Evolutionary conservation across 2,797 vertebrate genomes (phyloP).

Genomic region (Melopsittacus undulatus): DNA sequence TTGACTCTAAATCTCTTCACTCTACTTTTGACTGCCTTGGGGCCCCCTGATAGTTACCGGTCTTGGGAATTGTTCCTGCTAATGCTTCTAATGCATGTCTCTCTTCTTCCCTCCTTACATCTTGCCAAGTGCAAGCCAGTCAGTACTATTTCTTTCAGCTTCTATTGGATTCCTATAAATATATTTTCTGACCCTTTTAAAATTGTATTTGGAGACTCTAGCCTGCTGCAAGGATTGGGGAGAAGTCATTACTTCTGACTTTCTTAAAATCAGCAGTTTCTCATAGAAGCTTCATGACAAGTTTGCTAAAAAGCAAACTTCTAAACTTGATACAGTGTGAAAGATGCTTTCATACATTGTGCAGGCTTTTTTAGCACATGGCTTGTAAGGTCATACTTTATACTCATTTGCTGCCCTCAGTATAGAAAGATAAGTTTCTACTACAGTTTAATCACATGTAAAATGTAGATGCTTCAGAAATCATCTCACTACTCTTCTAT

Average conservation of each 20-base stretch:
- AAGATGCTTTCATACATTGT: neutral
- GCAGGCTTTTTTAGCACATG: neutral
- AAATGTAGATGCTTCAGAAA: constrained; percentile 5
- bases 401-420: neutral
- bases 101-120: neutral
- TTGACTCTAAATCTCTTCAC: constrained; percentile 62
- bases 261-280: neutral
- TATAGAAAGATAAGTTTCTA: neutral
- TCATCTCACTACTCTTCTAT: neutral
- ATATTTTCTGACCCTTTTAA: neutral
- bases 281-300: neutral
- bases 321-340: neutral
- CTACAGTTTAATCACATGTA: neutral
- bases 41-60: constrained; percentile 55
- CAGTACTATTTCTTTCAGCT: neutral
- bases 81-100: constrained; percentile 24
- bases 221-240: neutral
- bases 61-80: constrained; percentile 57
- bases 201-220: neutral
- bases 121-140: neutral
- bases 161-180: neutral
- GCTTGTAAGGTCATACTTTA: neutral
- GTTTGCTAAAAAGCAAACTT: neutral
- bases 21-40: constrained; percentile 50
- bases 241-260: neutral